Conservation (phyloP, 2,113 vertebrate genomes). For the Hoplias malabaricus region DNA sequence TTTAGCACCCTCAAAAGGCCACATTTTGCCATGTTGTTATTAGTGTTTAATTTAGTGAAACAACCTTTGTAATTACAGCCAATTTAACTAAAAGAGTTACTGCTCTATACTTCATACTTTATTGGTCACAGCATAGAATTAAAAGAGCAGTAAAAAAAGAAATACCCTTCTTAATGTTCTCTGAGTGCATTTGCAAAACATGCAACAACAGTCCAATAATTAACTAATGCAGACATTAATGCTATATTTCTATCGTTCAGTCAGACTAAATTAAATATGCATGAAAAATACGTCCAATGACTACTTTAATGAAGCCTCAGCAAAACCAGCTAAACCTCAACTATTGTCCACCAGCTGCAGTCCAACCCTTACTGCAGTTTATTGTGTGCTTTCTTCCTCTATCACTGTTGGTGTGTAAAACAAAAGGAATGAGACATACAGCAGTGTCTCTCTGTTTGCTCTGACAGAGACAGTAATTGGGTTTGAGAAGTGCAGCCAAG, state of each 20-base stretch:
- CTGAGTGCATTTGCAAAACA: no score
- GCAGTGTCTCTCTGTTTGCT: not conserved
- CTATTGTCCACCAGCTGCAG: not conserved
- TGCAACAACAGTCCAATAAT: no score
- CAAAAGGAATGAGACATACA: constrained; percentile 8
- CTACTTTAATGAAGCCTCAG: not conserved
- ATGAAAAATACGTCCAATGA: not conserved
- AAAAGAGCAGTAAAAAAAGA: not conserved
- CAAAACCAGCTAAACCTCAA: not conserved
- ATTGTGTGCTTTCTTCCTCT: constrained; percentile 1
- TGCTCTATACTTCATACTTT: no score
- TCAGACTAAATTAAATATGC: not conserved
- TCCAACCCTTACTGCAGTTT: not conserved
- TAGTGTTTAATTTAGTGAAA: no score
- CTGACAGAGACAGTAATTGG: constrained; percentile 43
- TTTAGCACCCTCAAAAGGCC: no score
- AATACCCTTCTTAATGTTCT: no score
- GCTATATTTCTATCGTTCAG: no score
- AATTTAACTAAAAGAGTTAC: no score
- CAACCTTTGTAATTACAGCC: no score
- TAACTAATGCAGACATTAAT: not conserved
- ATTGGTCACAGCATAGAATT: no score
- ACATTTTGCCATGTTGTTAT: no score
- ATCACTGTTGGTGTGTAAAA: constrained; percentile 8
- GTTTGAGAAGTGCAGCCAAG: constrained; percentile 35